These are phyloP conservation scores for Betta splendens DNA, from an alignment of 2,797 vertebrate species.

Conservation along the genomic window DNA sequence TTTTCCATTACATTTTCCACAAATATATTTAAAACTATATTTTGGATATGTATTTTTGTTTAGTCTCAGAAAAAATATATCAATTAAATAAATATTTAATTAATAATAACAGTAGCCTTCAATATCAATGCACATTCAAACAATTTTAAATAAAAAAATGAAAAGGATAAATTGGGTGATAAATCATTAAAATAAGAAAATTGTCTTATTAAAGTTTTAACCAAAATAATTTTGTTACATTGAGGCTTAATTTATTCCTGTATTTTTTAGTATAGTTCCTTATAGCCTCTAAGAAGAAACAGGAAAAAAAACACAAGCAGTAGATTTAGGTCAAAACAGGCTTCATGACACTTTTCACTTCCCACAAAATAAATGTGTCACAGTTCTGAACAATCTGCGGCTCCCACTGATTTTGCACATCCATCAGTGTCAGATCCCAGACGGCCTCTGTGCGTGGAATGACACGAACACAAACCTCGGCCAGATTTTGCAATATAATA, in stretches of 20 bases:
- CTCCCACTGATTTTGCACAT: constrained; percentile 52
- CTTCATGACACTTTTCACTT: constrained; percentile 20
- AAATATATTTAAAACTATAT: no score
- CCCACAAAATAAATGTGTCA: constrained; percentile 44
- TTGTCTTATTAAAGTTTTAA: constrained; percentile 4
- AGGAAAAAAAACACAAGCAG: neutral
- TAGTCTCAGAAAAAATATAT: neutral
- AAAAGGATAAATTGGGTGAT: neutral
- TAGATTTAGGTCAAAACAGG: constrained; percentile 18
- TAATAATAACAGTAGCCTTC: neutral
- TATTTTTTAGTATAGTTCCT: neutral
- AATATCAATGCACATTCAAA: neutral
- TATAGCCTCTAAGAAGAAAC: constrained; percentile 12
- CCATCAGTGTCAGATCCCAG: constrained; percentile 42
- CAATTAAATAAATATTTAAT: no score
- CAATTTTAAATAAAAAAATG: no score
- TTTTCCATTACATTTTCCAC: neutral
- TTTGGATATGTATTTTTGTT: neutral
- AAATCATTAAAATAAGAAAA: neutral
- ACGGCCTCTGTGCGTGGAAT: neutral
- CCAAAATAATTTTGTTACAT: neutral
- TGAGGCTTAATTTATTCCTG: neutral
- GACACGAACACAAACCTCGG: no score
- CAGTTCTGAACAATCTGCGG: constrained; percentile 38
- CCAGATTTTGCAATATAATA: no score